Conservation (phyloP, 2,113 vertebrate genomes). For the Hoplias malabaricus region DNA sequence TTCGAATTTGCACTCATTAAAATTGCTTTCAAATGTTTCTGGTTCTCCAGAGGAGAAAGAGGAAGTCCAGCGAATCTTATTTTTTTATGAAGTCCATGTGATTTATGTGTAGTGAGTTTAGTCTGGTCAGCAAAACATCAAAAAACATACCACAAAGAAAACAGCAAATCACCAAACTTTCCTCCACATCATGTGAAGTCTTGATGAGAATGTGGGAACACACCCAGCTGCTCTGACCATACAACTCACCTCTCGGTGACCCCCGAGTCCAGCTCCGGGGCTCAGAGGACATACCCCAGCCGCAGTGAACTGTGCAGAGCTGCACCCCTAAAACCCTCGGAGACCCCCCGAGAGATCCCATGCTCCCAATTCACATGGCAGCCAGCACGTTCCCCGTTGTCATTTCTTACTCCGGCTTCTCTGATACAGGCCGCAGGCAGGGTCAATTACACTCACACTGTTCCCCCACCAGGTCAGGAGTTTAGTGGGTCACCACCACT, state of each 20-base stretch:
- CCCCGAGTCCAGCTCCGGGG: conserved; percentile 54
- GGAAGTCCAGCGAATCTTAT: neutral
- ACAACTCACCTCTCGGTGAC: conserved; percentile 73
- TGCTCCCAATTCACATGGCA: conserved; percentile 67
- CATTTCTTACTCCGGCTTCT: conserved; percentile 62
- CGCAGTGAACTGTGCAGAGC: conserved; percentile 67
- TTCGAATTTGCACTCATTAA: neutral
- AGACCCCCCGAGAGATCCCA: conserved; percentile 50
- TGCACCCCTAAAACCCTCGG: conserved; percentile 45
- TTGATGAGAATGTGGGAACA: conserved; percentile 5
- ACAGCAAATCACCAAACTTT: neutral
- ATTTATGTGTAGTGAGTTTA: neutral
- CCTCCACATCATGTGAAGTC: neutral
- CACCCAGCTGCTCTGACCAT: conserved; percentile 36
- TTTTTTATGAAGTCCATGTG: neutral
- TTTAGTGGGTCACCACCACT: conserved; percentile 74
- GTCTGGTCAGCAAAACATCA: neutral
- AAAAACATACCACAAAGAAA: conserved; percentile 8
- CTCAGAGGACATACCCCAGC: conserved; percentile 57
- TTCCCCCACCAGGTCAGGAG: conserved; percentile 70
- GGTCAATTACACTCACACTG: conserved; percentile 72
- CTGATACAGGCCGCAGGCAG: conserved; percentile 57
- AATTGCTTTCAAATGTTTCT: neutral
- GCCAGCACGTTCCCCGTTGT: conserved; percentile 68
- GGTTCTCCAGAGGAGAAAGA: neutral